Evolutionary conservation across 2,113 vertebrate genomes (phyloP), one percentile per base, ranked within the genome.

Genomic region (Rostratula benghalensis): DNA sequence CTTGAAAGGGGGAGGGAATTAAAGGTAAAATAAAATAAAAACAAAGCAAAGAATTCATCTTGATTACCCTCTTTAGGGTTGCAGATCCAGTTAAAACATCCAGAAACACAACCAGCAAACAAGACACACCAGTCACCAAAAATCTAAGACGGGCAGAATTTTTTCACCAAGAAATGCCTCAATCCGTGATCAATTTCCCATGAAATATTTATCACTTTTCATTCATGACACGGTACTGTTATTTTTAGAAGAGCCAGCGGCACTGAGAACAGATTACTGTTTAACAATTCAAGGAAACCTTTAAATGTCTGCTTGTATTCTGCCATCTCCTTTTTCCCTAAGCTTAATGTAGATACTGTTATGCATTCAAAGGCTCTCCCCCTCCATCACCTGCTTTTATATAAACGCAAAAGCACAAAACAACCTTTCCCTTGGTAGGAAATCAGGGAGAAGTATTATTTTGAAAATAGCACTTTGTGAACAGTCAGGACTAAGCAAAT

Each of bases 171-270:
- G 63, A 54, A 93, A 76, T 0, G 6, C 30, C 69, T 67, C 85
- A 54, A 76, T 83, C 68, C 25, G 3, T 11, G 63, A 95, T 73
- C 75, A 15, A 30, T 37, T 50, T 65, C 21, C 81, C 71, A 74
- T 22, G 82, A 63, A 96, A 54, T 61, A 90, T 86, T 46, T 80
- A 45, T 59, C 25, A 1, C 50, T 88, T 73, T 69, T 59, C 84
- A 67, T 76, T 85, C 87, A 91, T 9, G 4, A 7, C 67, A 61
- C 27, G 2, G 50, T 7, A 5, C 53, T 54, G 84, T 27, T 88
- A 84, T 94, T 96, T 94, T 93, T 63, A 91, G 87, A 61, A 77
- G 71, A 95, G 61, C 61, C 61, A 96, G 78, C 74, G 67, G 79
- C 67, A 81, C 65, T 9, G 20, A 56, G 87, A 91, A 73, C 61